Evolutionary conservation across 2,113 vertebrate species (phyloP).

Genomic region (Paralichthys olivaceus): DNA sequence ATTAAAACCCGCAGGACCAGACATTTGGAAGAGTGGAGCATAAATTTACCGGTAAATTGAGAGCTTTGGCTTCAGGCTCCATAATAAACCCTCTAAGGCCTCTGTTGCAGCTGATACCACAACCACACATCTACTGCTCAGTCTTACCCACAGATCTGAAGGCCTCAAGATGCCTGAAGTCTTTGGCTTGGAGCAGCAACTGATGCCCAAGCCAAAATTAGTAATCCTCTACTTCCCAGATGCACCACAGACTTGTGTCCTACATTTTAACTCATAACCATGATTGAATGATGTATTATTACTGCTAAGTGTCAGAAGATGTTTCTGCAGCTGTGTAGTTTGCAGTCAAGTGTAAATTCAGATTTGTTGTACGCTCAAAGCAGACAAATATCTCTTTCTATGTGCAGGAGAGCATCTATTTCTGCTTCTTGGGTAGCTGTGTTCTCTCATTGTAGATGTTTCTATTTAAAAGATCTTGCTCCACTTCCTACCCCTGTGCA

Average conservation of each 20-base stretch:
- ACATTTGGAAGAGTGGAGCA: no score
- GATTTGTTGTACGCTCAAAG: no score
- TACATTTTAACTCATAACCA: no score
- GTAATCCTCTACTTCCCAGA: no score
- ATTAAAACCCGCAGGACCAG: no score
- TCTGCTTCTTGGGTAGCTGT: neutral
- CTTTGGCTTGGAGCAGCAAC: neutral
- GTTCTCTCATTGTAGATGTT: neutral
- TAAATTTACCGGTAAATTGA: neutral
- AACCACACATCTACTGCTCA: neutral
- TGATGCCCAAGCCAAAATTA: neutral
- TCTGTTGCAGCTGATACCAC: neutral
- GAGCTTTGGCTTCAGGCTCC: constrained; percentile 4
- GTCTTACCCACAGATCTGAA: neutral
- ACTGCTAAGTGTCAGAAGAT: no score
- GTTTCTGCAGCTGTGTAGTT: no score
- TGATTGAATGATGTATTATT: no score
- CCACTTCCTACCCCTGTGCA: neutral
- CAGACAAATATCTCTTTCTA: no score
- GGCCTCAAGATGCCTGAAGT: neutral
- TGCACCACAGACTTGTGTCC: no score
- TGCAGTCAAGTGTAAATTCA: neutral
- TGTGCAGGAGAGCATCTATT: neutral
- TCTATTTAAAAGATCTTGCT: neutral
- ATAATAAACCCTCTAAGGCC: neutral